phyloP scores from a whole-genome alignment of 2,113 vertebrate species.

The Misgurnus mizolepis region DNA sequence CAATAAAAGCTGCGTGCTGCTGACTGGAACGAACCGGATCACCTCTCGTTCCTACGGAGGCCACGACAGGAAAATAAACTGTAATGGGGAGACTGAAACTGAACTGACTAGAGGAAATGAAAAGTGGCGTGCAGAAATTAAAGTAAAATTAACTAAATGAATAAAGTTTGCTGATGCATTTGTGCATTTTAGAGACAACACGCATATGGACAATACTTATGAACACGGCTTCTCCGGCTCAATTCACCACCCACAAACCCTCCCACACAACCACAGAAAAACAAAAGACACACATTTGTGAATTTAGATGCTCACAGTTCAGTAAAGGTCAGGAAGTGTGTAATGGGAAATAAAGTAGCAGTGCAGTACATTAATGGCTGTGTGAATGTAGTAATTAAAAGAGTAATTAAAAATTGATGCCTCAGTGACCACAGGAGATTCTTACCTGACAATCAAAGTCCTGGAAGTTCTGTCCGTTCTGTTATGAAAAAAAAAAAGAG shows the following conservation, averaged over 20 bases:
- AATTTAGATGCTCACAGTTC: constrained; percentile 25
- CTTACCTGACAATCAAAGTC: constrained; percentile 95
- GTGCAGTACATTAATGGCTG: constrained; percentile 3
- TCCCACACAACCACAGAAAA: constrained; percentile 38
- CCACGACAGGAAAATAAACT: neutral
- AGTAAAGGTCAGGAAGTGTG: constrained; percentile 19
- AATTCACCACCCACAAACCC: constrained; percentile 28
- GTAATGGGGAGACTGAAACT: neutral
- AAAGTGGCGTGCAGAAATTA: neutral
- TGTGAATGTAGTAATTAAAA: neutral
- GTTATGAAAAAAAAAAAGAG: constrained; percentile 66
- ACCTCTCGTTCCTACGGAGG: neutral
- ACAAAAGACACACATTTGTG: constrained; percentile 25
- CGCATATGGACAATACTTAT: neutral
- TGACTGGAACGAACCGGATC: neutral
- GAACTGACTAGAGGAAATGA: neutral
- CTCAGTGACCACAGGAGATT: neutral
- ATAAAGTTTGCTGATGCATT: neutral
- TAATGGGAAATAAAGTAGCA: neutral
- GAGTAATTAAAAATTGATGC: neutral
- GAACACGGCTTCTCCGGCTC: neutral
- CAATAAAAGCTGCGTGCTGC: neutral
- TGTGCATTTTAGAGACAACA: neutral
- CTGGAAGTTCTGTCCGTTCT: constrained; percentile 91
- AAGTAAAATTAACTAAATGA: neutral